Conservation (phyloP, 2,888 invertebrate species). For the Catocala fraxini region DNA sequence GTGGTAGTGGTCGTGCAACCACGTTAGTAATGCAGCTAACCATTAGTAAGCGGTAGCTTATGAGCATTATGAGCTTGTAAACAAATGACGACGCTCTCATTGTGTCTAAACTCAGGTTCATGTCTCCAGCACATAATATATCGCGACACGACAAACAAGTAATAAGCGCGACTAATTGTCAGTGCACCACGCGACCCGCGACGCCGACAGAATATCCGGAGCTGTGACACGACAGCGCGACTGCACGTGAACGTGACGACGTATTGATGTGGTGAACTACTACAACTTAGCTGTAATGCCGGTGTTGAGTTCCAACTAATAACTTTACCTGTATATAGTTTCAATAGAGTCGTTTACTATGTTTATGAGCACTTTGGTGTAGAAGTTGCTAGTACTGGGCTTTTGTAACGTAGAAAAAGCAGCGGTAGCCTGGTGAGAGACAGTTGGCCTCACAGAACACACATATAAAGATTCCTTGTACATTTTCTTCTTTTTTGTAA, state of each 20-base stretch:
- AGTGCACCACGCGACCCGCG: constrained; percentile 48
- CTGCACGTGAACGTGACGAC: constrained; percentile 30
- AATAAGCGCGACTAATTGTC: constrained; percentile 66
- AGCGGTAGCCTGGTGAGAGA: too few relatives aligned
- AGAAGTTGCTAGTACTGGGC: too few relatives aligned
- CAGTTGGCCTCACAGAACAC: too few relatives aligned
- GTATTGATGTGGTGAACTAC: constrained; percentile 34
- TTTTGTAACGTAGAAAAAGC: too few relatives aligned
- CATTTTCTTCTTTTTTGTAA: too few relatives aligned
- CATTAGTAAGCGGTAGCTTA: too few relatives aligned
- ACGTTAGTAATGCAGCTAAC: too few relatives aligned
- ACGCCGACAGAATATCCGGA: constrained; percentile 28
- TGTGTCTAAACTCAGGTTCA: constrained; percentile 38
- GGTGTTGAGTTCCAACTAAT: neutral
- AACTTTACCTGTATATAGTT: neutral
- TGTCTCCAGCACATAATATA: constrained; percentile 55
- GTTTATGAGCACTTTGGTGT: too few relatives aligned
- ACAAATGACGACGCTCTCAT: constrained; percentile 7
- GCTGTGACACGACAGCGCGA: constrained; percentile 17
- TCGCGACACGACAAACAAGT: constrained; percentile 61
- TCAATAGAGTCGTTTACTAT: too few relatives aligned
- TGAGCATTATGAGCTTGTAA: too few relatives aligned
- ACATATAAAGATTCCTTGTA: too few relatives aligned
- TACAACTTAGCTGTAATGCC: constrained; percentile 7
- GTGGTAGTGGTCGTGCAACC: too few relatives aligned